Evolutionary conservation across 2,888 invertebrate species (phyloP), one percentile per base, ranked within the genome.

Genomic region (Bellardia pandia): DNA sequence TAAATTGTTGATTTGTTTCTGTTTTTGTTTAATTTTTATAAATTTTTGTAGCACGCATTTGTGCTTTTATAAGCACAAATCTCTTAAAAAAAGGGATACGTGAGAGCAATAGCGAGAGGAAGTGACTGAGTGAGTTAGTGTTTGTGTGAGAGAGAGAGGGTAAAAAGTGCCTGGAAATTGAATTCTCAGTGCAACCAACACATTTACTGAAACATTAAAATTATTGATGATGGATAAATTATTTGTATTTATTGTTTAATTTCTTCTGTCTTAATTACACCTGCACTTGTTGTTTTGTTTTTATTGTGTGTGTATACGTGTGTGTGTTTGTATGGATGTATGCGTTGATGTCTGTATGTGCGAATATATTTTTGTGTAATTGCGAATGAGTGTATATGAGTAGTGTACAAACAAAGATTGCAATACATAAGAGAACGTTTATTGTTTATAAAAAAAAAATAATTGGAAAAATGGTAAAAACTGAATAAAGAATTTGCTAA

Each of bases 201-300:
- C n/a, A 6, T 51, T 13, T n/a, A n/a, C n/a, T 51, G 2, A 51
- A 13, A n/a, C 51, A 51, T n/a, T 13, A 51, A 45, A 68, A 78
- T 78, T 66, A 76, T 74, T 56, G n/a, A 75, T 69, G 23, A 79
- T 75, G 74, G 33, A 75, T 75, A 53, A 76, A 69, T 79, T 79
- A 79, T 64, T 75, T 83, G 45, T 66, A 85, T 75, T 76, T 71
- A 85, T 60, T 58, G 51, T 69, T 80, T 78, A 14, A 74, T 45
- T 75, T 79, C 69, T 83, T 75, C 68, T 69, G 62, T 7, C 53
- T 71, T 85, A 85, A 80, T 85, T 80, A 75, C 62, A 85, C 74
- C 74, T 85, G 68, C 74, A 85, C 84, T 85, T 85, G 78, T 78
- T 84, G 79, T 79, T 62, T 60, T 85, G n/a, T 69, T 56, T 64